Conservation (phyloP, 2,113 vertebrate genomes). For the Lipophrys pholis region DNA sequence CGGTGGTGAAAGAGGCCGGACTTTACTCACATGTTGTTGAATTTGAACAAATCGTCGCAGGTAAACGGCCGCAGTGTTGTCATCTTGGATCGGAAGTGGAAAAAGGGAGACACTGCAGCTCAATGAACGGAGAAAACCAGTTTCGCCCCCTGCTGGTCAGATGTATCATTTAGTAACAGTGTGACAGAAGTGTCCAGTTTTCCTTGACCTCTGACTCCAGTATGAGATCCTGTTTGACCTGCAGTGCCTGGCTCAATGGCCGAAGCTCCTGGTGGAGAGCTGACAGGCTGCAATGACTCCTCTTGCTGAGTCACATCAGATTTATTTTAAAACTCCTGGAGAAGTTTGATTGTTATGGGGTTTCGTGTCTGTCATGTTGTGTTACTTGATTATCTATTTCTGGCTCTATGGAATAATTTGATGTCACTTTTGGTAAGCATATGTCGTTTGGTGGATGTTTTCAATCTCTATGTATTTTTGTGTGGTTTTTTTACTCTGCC, state of each 20-base stretch:
- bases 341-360: too few species aligned
- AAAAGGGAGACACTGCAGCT: too few species aligned
- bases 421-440: too few species aligned
- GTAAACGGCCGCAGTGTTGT: conserved; percentile 93
- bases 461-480: too few species aligned
- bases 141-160: conserved; percentile 21
- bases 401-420: too few species aligned
- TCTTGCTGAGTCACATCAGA: too few species aligned
- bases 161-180: too few species aligned
- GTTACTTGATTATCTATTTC: too few species aligned
- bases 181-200: background rate
- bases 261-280: conserved; percentile 94
- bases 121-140: rapidly evolving
- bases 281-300: conserved; percentile 96
- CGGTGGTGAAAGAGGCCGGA: rapidly evolving
- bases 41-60: conserved; percentile 95
- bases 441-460: too few species aligned
- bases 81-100: conserved; percentile 75
- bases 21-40: conserved; percentile 94
- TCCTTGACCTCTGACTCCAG: conserved; percentile 76
- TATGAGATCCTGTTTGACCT: conserved; percentile 97
- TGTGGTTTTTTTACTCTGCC: too few species aligned
- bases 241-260: conserved; percentile 97
- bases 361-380: too few species aligned
- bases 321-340: too few species aligned